Base-by-base conservation (phyloP, 2,113 vertebrate genomes). In the Oreochromis aureus region DNA sequence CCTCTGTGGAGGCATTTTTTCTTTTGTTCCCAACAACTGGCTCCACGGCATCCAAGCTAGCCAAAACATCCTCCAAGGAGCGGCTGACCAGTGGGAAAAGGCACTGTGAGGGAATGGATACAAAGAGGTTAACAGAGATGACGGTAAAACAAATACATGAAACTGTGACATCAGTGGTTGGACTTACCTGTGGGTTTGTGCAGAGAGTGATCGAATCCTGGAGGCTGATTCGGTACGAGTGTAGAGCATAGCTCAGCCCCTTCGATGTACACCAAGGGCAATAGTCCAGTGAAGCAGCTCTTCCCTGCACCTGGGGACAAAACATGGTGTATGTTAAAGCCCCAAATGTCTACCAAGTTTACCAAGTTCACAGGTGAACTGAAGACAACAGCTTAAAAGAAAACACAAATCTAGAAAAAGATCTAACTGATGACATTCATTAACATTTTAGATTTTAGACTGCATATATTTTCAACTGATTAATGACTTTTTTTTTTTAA, bases 31-130 rank as follows among this genome's bases (percentile, higher is more conserved):
- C 66, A 6, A 30, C 69, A 30, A 55, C 12, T 51, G 95, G 94
- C 89, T 91, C 90, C 92, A 93, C 94, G n/a, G 89, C 89, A 18
- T 48, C 93, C 36, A 95, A 96, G 95, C 94, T 94, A 86, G 93
- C 91, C 93, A 98, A 93, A 89, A 98, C 91, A 88, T 97, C 97
- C 93, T 95, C 97, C 93, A 98, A 88, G 7, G 98, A 95, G 54
- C 93, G 96, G 92, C 94, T 97, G 87, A 98, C 98, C 92, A 99
- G 94, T 16, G 99, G 99, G 93, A 98, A 99, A 88, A 99, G 98
- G 93, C 98, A 99, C 99, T 99, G 3, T 10, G 55, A 5, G 39
- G 59, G n/a, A 89, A 89, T 84, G 54, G 86, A 82, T 3, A 44
- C 2, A 22, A 15, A 83, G 32, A 34, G 10, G 66, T 88, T 73